Evolutionary conservation across 2,888 invertebrate species (phyloP).

Genomic region (Napeogenes sylphis): DNA sequence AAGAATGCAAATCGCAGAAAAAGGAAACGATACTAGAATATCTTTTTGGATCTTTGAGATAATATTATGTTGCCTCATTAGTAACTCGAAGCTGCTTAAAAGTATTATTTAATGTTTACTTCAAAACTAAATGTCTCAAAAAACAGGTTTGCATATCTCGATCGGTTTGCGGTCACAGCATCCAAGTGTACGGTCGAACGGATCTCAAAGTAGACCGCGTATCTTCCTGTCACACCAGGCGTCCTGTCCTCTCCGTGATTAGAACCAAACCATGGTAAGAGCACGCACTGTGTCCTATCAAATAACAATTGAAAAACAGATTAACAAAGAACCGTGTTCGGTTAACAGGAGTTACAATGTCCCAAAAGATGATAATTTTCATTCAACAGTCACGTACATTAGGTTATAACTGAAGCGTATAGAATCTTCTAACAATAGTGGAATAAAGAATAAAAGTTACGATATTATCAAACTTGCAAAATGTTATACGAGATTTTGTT

Average conservation of each 20-base stretch:
- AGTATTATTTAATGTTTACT: constrained; percentile 41
- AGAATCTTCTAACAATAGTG: not conserved
- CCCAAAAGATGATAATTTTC: constrained; percentile 27
- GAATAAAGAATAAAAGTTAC: too few relatives aligned
- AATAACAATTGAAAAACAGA: constrained; percentile 51
- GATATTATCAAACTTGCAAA: too few relatives aligned
- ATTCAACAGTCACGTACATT: constrained; percentile 63
- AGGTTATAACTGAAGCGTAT: constrained; percentile 19
- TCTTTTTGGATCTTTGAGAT: constrained; percentile 23
- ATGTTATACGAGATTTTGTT: too few relatives aligned
- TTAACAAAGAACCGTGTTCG: constrained; percentile 51
- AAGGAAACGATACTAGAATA: not conserved
- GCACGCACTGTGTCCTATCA: constrained; percentile 34
- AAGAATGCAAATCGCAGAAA: constrained; percentile 16
- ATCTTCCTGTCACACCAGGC: constrained; percentile 27
- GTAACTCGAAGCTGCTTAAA: constrained; percentile 38
- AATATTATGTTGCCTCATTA: constrained; percentile 36
- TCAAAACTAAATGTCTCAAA: constrained; percentile 37
- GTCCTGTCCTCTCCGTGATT: constrained; percentile 30
- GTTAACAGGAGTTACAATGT: constrained; percentile 29
- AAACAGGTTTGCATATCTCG: constrained; percentile 60
- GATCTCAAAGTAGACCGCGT: constrained; percentile 53
- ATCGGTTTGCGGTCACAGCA: constrained; percentile 64
- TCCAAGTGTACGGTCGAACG: constrained; percentile 53
- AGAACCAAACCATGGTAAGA: constrained; percentile 18